phyloP scores from a whole-genome alignment of 2,797 vertebrate genomes.

The Lerista edwardsae region DNA sequence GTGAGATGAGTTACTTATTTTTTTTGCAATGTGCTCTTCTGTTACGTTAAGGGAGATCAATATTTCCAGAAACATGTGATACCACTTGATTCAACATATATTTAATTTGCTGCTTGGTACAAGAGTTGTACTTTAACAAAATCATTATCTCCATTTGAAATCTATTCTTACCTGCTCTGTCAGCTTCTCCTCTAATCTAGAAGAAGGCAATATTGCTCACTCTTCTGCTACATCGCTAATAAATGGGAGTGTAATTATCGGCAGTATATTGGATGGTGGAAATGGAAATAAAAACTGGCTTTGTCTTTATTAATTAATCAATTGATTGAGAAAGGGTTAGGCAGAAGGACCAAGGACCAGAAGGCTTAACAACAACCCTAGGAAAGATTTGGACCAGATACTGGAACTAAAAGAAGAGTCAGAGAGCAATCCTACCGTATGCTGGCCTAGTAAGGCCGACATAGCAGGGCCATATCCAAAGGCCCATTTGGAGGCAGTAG shows the following conservation, averaged over 20 bases:
- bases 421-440: too few relatives aligned
- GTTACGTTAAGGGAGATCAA: constrained; percentile 38
- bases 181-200: constrained; percentile 24
- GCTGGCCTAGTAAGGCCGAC: too few relatives aligned
- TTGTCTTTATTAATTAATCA: too few relatives aligned
- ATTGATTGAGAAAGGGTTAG: too few relatives aligned
- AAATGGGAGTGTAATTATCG: constrained; percentile 34
- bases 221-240: not conserved
- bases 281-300: not conserved
- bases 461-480: too few relatives aligned
- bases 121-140: constrained; percentile 21
- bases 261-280: not conserved
- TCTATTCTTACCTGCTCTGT: constrained; percentile 15
- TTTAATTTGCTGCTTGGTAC: constrained; percentile 27
- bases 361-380: too few relatives aligned
- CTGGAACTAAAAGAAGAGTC: too few relatives aligned
- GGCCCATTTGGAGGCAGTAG: too few relatives aligned
- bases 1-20: not conserved
- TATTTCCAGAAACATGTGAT: constrained; percentile 41
- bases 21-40: not conserved
- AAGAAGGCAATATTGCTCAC: constrained; percentile 9
- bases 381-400: too few relatives aligned
- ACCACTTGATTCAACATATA: not conserved
- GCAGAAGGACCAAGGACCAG: too few relatives aligned
- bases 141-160: constrained; percentile 23